A percentile compares a stretch with the other conserved stretches of the same genome.
phyloP scores from a whole-genome alignment of 1,140 invertebrate genomes.

The Diorhabda sublineata region DNA sequence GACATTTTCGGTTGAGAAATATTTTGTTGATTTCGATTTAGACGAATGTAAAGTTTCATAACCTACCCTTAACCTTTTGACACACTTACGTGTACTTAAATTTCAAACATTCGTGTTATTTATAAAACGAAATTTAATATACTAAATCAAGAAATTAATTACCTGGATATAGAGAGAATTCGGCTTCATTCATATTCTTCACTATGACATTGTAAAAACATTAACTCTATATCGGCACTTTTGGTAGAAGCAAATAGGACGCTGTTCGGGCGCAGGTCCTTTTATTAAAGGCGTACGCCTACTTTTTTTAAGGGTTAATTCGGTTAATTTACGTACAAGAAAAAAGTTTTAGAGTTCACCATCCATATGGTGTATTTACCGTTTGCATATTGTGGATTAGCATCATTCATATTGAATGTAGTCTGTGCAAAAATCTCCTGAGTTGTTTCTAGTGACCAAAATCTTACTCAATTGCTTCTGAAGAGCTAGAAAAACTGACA shows the following conservation, averaged over 20 bases:
- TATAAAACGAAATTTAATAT: neutral
- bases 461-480: too few species aligned
- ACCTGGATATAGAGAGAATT: constrained; percentile 46
- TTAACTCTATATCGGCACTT: constrained; percentile 2
- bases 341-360: too few species aligned
- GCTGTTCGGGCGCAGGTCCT: neutral
- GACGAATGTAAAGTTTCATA: neutral
- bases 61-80: neutral
- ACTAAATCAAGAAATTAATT: constrained; percentile 9
- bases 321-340: too few species aligned
- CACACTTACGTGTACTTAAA: neutral
- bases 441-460: too few species aligned
- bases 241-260: neutral
- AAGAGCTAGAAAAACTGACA: too few species aligned
- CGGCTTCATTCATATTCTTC: constrained; percentile 48
- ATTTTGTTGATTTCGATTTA: neutral
- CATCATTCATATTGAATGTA: too few species aligned
- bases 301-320: too few species aligned
- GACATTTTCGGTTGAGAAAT: neutral
- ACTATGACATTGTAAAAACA: constrained; percentile 8
- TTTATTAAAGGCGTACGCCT: neutral
- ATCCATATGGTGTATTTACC: too few species aligned
- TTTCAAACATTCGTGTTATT: neutral
- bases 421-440: too few species aligned
- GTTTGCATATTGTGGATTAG: too few species aligned